A percentile compares a stretch with the other conserved stretches of the same genome.
Evolutionary conservation across 2,797 vertebrate genomes (phyloP).

Genomic region (Sebastiscus tertius): DNA sequence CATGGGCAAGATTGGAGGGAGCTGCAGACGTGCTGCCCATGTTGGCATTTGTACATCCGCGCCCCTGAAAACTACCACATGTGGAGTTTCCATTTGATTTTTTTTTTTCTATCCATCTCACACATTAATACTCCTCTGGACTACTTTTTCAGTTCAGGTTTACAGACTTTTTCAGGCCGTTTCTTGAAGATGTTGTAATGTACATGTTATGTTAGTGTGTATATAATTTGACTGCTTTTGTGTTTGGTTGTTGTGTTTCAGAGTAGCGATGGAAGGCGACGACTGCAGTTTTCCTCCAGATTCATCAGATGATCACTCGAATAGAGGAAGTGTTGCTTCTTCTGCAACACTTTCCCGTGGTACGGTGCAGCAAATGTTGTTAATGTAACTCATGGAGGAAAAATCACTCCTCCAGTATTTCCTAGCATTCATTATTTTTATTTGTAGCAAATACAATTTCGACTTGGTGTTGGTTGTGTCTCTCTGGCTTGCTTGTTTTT

Average conservation of each 20-base stretch:
- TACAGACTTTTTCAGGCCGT: not conserved
- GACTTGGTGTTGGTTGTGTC: not conserved
- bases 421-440: not conserved
- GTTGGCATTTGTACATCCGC: not conserved
- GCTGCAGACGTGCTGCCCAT: not conserved
- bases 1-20: not conserved
- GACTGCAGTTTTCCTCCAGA: constrained; percentile 81
- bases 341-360: constrained; percentile 84
- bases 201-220: not conserved
- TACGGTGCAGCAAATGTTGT: constrained; percentile 54
- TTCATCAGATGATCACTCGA: constrained; percentile 82
- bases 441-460: not conserved
- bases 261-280: constrained; percentile 86
- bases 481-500: not conserved
- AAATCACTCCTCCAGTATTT: not conserved
- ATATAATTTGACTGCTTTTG: not conserved
- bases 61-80: not conserved
- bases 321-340: constrained; percentile 91
- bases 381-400: not conserved
- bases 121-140: not conserved
- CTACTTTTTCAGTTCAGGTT: not conserved
- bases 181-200: not conserved
- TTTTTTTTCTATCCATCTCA: not conserved
- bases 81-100: not conserved
- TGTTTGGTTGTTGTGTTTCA: constrained; percentile 44